A percentile compares a stretch with the other conserved stretches of the same genome.
Conservation (phyloP, 2,113 vertebrate species). For the Pogona vitticeps region DNA sequence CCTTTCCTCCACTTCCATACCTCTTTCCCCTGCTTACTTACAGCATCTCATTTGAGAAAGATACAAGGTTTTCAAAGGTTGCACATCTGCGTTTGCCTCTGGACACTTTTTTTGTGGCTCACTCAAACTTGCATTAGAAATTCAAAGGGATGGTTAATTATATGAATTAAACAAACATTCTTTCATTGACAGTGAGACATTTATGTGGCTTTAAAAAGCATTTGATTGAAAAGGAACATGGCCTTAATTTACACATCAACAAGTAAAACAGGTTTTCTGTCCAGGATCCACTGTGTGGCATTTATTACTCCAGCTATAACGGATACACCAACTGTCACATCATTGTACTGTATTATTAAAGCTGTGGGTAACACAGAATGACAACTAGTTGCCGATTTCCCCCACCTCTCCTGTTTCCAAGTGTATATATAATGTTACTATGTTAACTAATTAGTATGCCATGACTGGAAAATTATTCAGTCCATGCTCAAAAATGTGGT, state of each 20-base stretch:
- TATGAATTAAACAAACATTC: constrained; percentile 37
- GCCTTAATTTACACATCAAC: constrained; percentile 31
- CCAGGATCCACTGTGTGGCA: constrained; percentile 2
- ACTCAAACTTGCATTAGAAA: constrained; percentile 22
- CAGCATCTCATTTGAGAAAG: too few relatives aligned
- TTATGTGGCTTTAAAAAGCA: not conserved
- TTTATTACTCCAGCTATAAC: not conserved
- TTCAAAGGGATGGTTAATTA: constrained; percentile 26
- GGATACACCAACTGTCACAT: not conserved
- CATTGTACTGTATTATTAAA: not conserved
- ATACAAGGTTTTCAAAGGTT: too few relatives aligned
- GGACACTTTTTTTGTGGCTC: not conserved
- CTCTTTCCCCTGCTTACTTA: too few relatives aligned
- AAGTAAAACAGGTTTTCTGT: constrained; percentile 35
- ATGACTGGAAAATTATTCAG: not conserved
- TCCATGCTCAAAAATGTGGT: not conserved
- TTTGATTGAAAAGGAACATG: constrained; percentile 18
- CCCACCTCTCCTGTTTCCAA: not conserved
- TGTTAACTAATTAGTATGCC: not conserved
- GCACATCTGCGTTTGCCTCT: not conserved
- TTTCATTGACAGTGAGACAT: constrained; percentile 27
- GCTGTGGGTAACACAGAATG: constrained; percentile 8
- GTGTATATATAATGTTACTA: not conserved
- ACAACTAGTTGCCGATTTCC: constrained; percentile 1
- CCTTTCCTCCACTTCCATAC: too few relatives aligned